A percentile compares a stretch with the other conserved stretches of the same genome.
These are phyloP conservation scores for Oscarella lobularis DNA, from an alignment of 37 sponge, comb jelly and placozoan genomes.

Conservation along the genomic window DNA sequence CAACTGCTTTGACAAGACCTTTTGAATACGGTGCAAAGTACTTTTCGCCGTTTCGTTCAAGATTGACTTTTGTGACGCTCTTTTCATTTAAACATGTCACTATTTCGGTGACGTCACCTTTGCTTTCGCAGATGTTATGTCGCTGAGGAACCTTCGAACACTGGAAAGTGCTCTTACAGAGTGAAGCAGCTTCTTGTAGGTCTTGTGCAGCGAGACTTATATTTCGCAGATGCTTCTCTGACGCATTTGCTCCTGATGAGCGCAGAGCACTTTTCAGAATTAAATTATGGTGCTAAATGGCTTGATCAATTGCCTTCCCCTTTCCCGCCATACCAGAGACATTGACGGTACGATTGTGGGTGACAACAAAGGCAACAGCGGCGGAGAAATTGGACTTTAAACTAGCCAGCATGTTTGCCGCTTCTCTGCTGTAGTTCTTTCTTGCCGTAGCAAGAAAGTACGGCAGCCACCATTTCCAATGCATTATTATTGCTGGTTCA, in stretches of 20 bases:
- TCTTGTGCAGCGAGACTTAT: background rate
- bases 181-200: background rate
- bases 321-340: constrained; percentile 12
- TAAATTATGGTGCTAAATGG: background rate
- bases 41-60: too few relatives aligned
- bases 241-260: background rate
- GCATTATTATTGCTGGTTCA: constrained; percentile 8
- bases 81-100: too few relatives aligned
- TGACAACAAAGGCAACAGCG: constrained; percentile 8
- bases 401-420: constrained; percentile 6
- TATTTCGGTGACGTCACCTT: too few relatives aligned
- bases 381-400: constrained; percentile 9
- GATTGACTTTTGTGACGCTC: too few relatives aligned
- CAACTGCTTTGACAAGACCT: background rate
- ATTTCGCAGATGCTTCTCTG: background rate
- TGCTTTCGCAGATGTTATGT: too few relatives aligned
- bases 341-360: constrained; percentile 21
- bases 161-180: background rate
- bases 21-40: background rate
- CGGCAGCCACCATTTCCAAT: constrained; percentile 17
- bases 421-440: constrained; percentile 12
- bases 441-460: constrained; percentile 3
- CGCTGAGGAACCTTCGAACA: background rate
- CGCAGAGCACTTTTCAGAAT: background rate
- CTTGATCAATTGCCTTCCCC: constrained; percentile 16